Evolutionary conservation across 2,797 vertebrate genomes (phyloP).

Genomic region (Gymnothorax reevesii): DNA sequence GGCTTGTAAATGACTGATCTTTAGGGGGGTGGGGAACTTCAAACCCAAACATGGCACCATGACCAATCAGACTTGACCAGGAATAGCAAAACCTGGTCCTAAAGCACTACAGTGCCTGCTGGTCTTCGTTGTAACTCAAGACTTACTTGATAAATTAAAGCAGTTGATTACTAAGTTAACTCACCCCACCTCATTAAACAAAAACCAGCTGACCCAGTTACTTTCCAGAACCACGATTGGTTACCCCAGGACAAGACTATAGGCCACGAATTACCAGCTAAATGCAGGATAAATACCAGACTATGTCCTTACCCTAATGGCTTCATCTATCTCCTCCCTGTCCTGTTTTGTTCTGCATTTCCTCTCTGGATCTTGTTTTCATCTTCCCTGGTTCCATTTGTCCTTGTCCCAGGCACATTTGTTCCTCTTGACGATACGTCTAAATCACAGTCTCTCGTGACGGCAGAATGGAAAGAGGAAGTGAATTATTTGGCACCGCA

Average conservation of each 20-base stretch:
- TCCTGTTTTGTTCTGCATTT: not conserved
- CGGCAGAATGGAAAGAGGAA: constrained; percentile 21
- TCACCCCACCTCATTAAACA: too few relatives aligned
- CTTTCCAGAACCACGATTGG: too few relatives aligned
- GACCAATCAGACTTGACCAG: not conserved
- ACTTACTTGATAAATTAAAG: too few relatives aligned
- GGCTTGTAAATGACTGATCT: not conserved
- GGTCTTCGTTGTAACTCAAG: too few relatives aligned
- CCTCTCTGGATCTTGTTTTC: not conserved
- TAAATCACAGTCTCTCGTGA: constrained; percentile 1
- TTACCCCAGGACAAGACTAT: not conserved
- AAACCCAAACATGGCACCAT: not conserved
- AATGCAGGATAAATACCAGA: not conserved
- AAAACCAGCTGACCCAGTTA: too few relatives aligned
- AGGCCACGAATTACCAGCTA: not conserved
- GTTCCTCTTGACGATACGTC: constrained; percentile 1
- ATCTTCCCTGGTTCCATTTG: not conserved
- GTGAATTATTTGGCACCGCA: not conserved
- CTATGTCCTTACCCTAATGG: not conserved
- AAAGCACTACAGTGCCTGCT: too few relatives aligned
- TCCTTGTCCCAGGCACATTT: not conserved
- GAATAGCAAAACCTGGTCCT: too few relatives aligned
- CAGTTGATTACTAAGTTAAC: too few relatives aligned
- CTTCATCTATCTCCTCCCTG: not conserved
- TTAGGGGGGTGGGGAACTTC: not conserved